Conservation (phyloP, 53 echinoderm and acorn worm genomes). For the Arbacia lixula region DNA sequence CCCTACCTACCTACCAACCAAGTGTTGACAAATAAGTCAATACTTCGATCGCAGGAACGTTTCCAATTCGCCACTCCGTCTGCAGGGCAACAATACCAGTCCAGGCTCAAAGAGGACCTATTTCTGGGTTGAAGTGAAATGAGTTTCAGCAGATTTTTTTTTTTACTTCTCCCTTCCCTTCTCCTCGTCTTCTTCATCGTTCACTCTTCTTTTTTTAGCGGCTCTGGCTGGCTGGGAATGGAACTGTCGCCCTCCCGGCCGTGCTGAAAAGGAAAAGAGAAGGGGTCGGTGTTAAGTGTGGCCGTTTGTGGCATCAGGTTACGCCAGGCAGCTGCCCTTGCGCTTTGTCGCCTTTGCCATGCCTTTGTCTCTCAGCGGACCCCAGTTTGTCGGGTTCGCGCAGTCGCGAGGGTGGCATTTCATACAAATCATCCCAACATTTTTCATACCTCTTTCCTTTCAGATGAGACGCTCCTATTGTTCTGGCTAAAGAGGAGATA, state of each 20-base stretch:
- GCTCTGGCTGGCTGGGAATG: slow-evolving; percentile 27
- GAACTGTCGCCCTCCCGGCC: slow-evolving; percentile 41
- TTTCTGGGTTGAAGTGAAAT: too few relatives aligned
- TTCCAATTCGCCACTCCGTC: slow-evolving; percentile 17
- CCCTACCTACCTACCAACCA: neutral
- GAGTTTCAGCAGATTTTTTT: neutral
- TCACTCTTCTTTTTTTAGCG: neutral
- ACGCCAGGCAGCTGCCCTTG: slow-evolving; percentile 47
- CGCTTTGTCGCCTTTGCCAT: slow-evolving; percentile 22
- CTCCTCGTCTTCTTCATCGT: neutral
- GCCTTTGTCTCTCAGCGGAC: slow-evolving; percentile 32
- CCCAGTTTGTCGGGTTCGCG: neutral
- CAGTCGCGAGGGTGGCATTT: slow-evolving; percentile 22
- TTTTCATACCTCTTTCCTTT: too few relatives aligned
- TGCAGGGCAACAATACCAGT: neutral
- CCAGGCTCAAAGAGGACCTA: neutral
- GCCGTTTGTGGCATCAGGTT: slow-evolving; percentile 33
- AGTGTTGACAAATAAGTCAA: slow-evolving; percentile 46
- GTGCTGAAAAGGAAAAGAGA: slow-evolving; percentile 8
- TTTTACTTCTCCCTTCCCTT: neutral
- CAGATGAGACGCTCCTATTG: too few relatives aligned
- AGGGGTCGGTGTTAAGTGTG: slow-evolving; percentile 49
- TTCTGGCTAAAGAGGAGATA: too few relatives aligned
- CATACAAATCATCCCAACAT: slow-evolving; percentile 19
- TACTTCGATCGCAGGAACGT: slow-evolving; percentile 27